Conservation (phyloP, 2,113 vertebrate genomes). For the Leucoraja erinaceus region DNA sequence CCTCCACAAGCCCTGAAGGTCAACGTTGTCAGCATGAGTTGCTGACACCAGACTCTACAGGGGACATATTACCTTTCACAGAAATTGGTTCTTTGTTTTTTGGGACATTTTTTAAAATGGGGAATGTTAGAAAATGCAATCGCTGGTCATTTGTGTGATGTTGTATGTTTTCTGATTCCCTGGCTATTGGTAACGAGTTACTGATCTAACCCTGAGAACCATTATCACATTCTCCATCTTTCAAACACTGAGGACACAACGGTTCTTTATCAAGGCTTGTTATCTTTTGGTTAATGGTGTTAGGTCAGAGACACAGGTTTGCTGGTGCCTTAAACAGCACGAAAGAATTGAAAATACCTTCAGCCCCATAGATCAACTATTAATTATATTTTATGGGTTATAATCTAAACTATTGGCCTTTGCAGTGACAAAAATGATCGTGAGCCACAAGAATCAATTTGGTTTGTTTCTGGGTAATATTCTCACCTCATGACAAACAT, state of each 20-base stretch:
- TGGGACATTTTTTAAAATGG: background rate
- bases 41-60: background rate
- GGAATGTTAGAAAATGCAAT: background rate
- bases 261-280: background rate
- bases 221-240: background rate
- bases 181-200: background rate
- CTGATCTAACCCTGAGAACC: background rate
- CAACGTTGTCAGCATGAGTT: background rate
- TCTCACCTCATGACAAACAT: background rate
- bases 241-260: too few relatives aligned
- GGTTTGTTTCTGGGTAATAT: background rate
- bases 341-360: background rate
- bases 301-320: background rate
- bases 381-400: slow-evolving; percentile 3
- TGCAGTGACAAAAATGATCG: background rate
- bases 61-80: slow-evolving; percentile 1
- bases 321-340: background rate
- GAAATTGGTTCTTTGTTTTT: background rate
- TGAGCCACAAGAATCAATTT: background rate
- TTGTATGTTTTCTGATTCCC: background rate
- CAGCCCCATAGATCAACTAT: background rate
- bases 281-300: background rate
- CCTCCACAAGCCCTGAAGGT: background rate
- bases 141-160: background rate
- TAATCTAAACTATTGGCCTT: background rate